Evolutionary conservation across 2,113 vertebrate species (phyloP).

Genomic region (Upupa epops): DNA sequence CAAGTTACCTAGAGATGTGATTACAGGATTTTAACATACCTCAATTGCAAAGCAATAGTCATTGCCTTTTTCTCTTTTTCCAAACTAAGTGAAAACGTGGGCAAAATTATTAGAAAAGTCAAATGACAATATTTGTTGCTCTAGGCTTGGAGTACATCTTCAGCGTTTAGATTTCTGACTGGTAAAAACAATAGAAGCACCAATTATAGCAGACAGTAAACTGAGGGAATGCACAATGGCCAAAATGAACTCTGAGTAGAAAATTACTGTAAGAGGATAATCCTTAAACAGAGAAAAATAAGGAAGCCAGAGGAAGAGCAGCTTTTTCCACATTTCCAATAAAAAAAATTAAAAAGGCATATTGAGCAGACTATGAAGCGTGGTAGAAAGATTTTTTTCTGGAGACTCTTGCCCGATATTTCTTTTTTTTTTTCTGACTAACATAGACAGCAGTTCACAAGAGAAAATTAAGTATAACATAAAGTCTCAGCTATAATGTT

Average conservation of each 20-base stretch:
- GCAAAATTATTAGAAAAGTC: not conserved
- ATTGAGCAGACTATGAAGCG: not conserved
- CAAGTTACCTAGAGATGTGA: not conserved
- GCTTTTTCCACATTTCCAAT: not conserved
- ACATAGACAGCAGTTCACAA: not conserved
- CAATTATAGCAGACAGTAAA: not conserved
- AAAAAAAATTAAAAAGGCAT: not conserved
- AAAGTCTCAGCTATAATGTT: not conserved
- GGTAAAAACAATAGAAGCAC: not conserved
- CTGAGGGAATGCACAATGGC: not conserved
- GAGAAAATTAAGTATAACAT: not conserved
- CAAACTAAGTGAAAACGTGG: not conserved
- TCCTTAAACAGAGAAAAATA: not conserved
- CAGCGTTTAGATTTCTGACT: not conserved
- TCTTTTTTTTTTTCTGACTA: not conserved
- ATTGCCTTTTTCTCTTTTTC: not conserved
- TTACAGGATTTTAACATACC: not conserved
- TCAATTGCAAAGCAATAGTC: not conserved
- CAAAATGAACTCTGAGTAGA: not conserved
- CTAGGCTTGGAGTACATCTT: not conserved
- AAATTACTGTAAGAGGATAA: not conserved
- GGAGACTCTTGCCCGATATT: not conserved
- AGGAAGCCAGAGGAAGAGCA: not conserved
- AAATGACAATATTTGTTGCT: not conserved
- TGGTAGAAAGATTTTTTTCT: not conserved